These are phyloP conservation scores for Zygaena filipendulae DNA, from an alignment of 2,888 invertebrate genomes.

Conservation along the genomic window DNA sequence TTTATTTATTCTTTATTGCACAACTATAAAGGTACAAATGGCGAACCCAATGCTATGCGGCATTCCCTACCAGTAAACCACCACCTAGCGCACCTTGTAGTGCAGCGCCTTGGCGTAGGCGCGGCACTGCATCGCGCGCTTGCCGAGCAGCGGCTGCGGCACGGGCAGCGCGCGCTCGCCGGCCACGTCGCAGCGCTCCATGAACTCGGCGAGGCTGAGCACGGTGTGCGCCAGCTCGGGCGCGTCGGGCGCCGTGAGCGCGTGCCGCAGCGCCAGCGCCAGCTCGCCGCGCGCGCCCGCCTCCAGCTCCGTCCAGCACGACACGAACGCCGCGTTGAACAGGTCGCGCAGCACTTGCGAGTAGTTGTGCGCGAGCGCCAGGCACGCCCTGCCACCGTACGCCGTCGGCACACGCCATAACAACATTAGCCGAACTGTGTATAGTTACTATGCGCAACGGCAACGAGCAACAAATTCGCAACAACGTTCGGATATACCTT, in stretches of 20 bases:
- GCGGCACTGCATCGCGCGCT: constrained; percentile 94
- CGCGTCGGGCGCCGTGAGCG: constrained; percentile 91
- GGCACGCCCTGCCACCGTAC: constrained; percentile 92
- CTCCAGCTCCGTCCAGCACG: constrained; percentile 97
- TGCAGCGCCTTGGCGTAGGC: constrained; percentile 74
- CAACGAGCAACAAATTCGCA: not conserved
- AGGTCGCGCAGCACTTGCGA: constrained; percentile 95
- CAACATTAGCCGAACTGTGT: too few relatives aligned
- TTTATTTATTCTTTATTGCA: too few relatives aligned
- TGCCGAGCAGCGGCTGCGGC: constrained; percentile 87
- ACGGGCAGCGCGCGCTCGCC: constrained; percentile 95
- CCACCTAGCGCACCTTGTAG: constrained; percentile 71
- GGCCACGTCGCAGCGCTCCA: constrained; percentile 99
- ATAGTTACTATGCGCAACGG: not conserved
- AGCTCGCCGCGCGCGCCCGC: constrained; percentile 84
- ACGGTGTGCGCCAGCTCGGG: constrained; percentile 97
- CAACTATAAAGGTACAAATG: too few relatives aligned
- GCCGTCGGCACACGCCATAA: too few relatives aligned
- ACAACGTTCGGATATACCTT: not conserved
- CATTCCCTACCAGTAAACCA: too few relatives aligned
- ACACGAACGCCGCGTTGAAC: constrained; percentile 98
- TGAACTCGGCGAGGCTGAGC: constrained; percentile 97
- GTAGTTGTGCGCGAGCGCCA: constrained; percentile 92
- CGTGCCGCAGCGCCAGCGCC: constrained; percentile 87
- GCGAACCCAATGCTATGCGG: too few relatives aligned